Evolutionary conservation across 1,140 invertebrate species (phyloP).

Genomic region (Octopus bimaculoides): DNA sequence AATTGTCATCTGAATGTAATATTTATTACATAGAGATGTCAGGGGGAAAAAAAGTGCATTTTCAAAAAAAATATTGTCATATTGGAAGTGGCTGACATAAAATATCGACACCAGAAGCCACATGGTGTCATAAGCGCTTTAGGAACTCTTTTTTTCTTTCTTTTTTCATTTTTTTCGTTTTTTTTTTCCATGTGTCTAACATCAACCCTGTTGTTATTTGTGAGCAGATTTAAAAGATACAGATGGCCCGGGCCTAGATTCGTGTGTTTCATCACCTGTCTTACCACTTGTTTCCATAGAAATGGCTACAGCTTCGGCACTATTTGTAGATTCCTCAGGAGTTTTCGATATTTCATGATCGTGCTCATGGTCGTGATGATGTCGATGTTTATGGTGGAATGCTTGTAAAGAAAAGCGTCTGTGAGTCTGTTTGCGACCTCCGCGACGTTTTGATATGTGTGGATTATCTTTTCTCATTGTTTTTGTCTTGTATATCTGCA

Average conservation of each 20-base stretch:
- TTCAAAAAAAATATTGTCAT: background rate
- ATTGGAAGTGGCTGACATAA: background rate
- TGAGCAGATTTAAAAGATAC: conserved; percentile 48
- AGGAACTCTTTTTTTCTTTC: conserved; percentile 8
- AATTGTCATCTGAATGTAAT: background rate
- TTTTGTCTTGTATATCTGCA: conserved; percentile 79
- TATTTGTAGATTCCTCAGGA: conserved; percentile 60
- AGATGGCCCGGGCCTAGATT: conserved; percentile 30
- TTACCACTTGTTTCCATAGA: conserved; percentile 35
- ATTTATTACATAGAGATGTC: background rate
- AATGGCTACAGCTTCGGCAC: conserved; percentile 51
- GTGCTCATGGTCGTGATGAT: conserved; percentile 49
- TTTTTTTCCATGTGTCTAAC: conserved; percentile 15
- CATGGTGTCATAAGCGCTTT: background rate
- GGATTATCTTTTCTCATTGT: conserved; percentile 90
- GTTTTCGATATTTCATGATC: conserved; percentile 57
- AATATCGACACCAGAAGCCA: background rate
- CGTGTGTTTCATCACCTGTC: conserved; percentile 30
- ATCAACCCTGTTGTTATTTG: conserved; percentile 28
- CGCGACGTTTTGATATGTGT: conserved; percentile 87
- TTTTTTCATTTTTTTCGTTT: background rate
- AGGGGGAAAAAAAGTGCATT: background rate
- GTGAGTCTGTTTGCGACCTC: conserved; percentile 87
- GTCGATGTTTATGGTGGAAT: conserved; percentile 58
- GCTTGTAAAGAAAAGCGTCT: conserved; percentile 79